A percentile compares a stretch with the other conserved stretches of the same genome.
Conservation (phyloP, 2,888 invertebrate species). For the Drosophila infuscata region DNA sequence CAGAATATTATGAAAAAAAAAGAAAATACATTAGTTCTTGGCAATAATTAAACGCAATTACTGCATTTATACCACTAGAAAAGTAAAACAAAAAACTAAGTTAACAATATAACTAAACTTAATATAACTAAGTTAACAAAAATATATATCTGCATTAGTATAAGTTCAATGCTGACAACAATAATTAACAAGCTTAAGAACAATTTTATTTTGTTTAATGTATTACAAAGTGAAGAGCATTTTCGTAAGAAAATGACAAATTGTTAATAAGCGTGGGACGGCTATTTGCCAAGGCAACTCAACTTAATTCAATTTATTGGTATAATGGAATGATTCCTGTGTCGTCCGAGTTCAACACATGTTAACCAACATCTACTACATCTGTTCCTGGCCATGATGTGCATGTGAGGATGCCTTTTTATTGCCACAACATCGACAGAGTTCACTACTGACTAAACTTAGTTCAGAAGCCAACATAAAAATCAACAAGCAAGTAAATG, state of each 20-base stretch:
- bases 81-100: neutral
- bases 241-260: neutral
- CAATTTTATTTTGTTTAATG: neutral
- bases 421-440: neutral
- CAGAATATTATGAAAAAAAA: neutral
- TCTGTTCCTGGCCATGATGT: neutral
- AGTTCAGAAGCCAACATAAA: constrained; percentile 13
- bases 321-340: neutral
- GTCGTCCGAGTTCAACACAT: neutral
- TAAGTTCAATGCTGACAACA: neutral
- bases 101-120: no score
- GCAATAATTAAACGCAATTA: neutral
- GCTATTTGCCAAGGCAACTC: neutral
- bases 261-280: neutral
- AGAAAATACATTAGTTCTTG: neutral
- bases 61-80: neutral
- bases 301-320: neutral
- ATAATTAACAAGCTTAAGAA: neutral
- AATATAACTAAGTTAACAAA: no score
- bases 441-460: neutral
- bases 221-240: neutral
- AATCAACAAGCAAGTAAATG: constrained; percentile 32
- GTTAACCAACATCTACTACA: neutral
- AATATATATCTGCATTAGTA: neutral
- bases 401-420: neutral